Evolutionary conservation across 2,888 invertebrate genomes (phyloP), one percentile per base, ranked within the genome.

Genomic region (Melieria crassipennis): DNA sequence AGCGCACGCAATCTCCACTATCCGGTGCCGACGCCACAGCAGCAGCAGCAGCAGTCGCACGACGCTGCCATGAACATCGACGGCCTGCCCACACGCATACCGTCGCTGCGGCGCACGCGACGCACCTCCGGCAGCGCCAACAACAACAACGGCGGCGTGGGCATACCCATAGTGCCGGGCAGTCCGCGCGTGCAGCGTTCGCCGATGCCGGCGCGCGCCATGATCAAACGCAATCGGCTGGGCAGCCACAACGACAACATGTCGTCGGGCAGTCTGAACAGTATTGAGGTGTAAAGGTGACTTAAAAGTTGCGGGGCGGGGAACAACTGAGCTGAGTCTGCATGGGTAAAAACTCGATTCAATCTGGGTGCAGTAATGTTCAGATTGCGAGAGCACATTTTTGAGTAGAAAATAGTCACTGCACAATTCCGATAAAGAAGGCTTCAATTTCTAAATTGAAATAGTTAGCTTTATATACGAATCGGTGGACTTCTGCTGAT

Each of bases 241-340:
- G 87, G 87, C 77, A 87, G 86, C 77, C 86, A 86, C 77, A 83
- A 84, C 75, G 86, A 87, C 76, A 87, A 87, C 76, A 86, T 87
- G 73, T 87, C 87, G 9, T 86, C 87, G 65, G 87, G 87, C 72
- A 87, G 87, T 78, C 81, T 87, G 55, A 87, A 87, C 83, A 87
- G 87, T 84, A 87, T 87, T 84, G 87, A 87, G 79, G 87, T 87
- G 75, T 84, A 75, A 70, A 66, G 7, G 30, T n/a, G 67, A 45
- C 47, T n/a, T 43, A 5, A 5, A 6, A 47, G 46, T 10, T 10
- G 5, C 5, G 56, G 47, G 45, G 13, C 56, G 52, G 43, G n/a
- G 42, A 30, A 30, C 4, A 46, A 3, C 1, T 16, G 11, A 60
- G 7, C 30, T 30, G 30, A 30, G 30, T 30, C 30, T 30, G 30